A percentile compares a stretch with the other conserved stretches of the same genome.
Conservation (phyloP, 2,797 vertebrate species). For the Eurystomus glaucurus region DNA sequence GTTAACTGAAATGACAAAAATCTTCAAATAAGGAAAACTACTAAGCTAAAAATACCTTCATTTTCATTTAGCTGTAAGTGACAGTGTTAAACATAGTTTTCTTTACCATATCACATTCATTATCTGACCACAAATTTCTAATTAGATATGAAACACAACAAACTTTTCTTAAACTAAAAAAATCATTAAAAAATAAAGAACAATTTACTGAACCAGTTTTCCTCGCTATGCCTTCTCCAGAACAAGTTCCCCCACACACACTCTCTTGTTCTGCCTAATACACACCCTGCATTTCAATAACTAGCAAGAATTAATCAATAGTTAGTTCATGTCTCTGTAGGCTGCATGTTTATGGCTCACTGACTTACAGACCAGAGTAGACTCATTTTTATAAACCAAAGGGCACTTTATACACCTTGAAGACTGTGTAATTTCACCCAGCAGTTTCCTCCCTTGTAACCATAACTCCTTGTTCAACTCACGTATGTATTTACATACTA, state of each 20-base stretch:
- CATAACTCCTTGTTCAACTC: not conserved
- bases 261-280: not conserved
- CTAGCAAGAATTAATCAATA: not conserved
- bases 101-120: not conserved
- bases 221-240: not conserved
- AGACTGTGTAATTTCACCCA: not conserved
- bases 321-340: not conserved
- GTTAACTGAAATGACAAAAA: not conserved
- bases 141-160: not conserved
- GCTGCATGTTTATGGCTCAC: not conserved
- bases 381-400: not conserved
- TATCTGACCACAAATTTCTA: not conserved
- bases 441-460: not conserved
- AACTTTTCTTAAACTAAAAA: not conserved
- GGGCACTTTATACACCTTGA: not conserved
- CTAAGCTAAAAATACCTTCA: not conserved
- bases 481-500: accelerated
- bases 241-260: not conserved
- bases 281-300: not conserved
- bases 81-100: not conserved
- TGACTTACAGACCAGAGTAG: not conserved
- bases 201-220: not conserved
- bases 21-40: not conserved
- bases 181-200: not conserved
- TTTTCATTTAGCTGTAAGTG: not conserved